A percentile compares a stretch with the other conserved stretches of the same genome.
These are phyloP conservation scores for Nannospalax galili DNA, from an alignment of 2,113 vertebrate species.

Conservation along the genomic window DNA sequence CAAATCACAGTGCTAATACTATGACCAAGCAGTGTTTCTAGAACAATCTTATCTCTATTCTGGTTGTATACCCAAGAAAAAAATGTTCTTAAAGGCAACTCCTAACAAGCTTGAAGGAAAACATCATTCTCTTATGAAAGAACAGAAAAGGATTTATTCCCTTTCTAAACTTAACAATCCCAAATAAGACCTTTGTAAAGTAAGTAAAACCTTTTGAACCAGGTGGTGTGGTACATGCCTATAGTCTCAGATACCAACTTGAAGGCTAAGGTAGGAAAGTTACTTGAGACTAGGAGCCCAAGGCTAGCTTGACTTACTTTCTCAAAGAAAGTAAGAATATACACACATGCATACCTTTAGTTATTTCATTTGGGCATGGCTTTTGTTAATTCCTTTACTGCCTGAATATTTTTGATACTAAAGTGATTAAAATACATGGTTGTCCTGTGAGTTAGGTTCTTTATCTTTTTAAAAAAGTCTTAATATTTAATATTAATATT, in stretches of 20 bases:
- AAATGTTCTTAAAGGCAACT: not conserved
- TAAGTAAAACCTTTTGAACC: not conserved
- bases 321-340: not conserved
- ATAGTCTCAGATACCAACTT: not conserved
- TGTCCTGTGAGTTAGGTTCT: not conserved
- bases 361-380: not conserved
- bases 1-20: not conserved
- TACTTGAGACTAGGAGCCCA: not conserved
- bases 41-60: not conserved
- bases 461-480: slow-evolving; percentile 3
- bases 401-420: not conserved
- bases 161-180: not conserved
- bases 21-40: not conserved
- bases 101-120: not conserved
- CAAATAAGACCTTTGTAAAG: slow-evolving; percentile 29
- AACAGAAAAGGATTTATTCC: not conserved
- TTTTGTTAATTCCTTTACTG: not conserved
- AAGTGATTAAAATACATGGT: not conserved
- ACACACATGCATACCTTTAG: not conserved
- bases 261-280: not conserved
- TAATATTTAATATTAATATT: not conserved
- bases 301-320: not conserved
- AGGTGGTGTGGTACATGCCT: not conserved
- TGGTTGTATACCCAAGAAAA: not conserved
- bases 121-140: not conserved